Evolutionary conservation across 2,888 invertebrate genomes (phyloP).

Genomic region (Oxystoma pomonae): DNA sequence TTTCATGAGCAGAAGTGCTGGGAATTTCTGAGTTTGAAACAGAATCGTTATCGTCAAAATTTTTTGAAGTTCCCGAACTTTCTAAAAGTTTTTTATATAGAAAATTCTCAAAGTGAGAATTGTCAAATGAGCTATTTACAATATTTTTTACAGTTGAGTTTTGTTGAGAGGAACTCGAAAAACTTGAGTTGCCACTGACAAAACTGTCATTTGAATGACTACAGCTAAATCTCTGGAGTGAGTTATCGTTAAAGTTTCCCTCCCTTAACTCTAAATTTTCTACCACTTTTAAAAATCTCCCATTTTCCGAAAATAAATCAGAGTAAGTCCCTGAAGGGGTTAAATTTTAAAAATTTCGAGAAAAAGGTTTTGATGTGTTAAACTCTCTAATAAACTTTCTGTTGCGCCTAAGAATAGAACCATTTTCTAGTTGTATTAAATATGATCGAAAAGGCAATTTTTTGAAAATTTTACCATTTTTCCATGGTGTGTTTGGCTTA

Average conservation of each 20-base stretch:
- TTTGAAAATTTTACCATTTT: constrained; percentile 5
- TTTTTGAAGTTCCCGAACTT: not conserved
- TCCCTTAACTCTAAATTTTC: not conserved
- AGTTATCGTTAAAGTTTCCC: no score
- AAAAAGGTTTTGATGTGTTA: not conserved
- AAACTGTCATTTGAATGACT: not conserved
- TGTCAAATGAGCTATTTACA: not conserved
- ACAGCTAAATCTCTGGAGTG: not conserved
- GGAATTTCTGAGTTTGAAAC: not conserved
- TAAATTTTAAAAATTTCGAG: no score
- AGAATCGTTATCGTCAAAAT: not conserved
- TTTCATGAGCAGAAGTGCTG: not conserved
- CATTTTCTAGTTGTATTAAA: constrained; percentile 8
- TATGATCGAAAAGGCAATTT: constrained; percentile 10
- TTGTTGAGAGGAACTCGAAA: not conserved
- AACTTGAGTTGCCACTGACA: not conserved
- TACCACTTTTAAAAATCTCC: not conserved
- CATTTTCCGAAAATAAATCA: not conserved
- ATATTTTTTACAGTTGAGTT: not conserved
- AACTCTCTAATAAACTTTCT: constrained; percentile 10
- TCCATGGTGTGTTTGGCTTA: constrained; percentile 3
- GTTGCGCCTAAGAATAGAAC: constrained; percentile 6
- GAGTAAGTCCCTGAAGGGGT: not conserved
- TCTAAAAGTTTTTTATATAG: not conserved
- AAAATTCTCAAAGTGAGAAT: not conserved